Percentiles rank a stretch among this genome's conserved stretches.
phyloP scores from a whole-genome alignment of 2,888 invertebrate genomes.

The Lymantria monacha region DNA sequence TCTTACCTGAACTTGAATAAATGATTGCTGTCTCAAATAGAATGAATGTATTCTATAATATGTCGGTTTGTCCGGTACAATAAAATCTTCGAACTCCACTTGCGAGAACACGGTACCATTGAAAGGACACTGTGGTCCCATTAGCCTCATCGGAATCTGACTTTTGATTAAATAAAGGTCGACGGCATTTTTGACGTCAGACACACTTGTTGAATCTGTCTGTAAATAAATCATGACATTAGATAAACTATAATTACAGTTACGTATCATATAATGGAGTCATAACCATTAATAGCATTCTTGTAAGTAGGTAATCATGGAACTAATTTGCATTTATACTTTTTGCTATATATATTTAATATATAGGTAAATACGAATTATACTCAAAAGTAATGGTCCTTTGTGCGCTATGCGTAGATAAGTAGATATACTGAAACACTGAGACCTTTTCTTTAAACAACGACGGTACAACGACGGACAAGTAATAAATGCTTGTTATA shows the following conservation, averaged over 20 bases:
- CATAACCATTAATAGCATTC: no score
- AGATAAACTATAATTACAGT: neutral
- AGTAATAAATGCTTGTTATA: no score
- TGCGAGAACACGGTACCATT: slow-evolving; percentile 60
- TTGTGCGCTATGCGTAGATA: no score
- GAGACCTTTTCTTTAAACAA: no score
- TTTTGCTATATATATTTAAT: no score
- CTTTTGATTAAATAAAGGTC: slow-evolving; percentile 59
- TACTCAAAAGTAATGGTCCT: no score
- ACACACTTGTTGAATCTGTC: slow-evolving; percentile 55
- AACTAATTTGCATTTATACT: no score
- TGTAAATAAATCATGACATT: slow-evolving; percentile 25
- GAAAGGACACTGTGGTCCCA: slow-evolving; percentile 64
- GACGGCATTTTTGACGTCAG: slow-evolving; percentile 53
- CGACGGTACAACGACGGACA: no score
- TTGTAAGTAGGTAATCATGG: no score
- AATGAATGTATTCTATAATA: slow-evolving; percentile 78
- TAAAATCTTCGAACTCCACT: slow-evolving; percentile 82
- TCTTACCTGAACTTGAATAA: slow-evolving; percentile 62
- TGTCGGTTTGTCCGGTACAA: slow-evolving; percentile 75
- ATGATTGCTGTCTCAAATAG: slow-evolving; percentile 55
- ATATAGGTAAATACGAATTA: no score
- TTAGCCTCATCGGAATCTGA: slow-evolving; percentile 61
- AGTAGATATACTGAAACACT: no score
- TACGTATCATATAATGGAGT: no score